Conservation (phyloP, 2,888 invertebrate genomes). For the Galerucella pusilla region DNA sequence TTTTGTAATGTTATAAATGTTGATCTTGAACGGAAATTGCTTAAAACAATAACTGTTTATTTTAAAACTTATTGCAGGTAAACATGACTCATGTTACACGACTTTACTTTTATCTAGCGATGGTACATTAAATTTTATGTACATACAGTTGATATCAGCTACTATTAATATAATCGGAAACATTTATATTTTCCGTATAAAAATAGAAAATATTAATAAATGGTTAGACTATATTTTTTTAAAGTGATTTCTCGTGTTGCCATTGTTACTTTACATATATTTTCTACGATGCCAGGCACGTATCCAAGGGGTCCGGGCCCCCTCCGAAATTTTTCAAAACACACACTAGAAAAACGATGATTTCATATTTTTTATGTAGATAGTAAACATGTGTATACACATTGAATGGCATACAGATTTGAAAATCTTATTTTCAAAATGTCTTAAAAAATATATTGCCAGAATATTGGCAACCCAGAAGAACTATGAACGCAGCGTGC, state of each 20-base stretch:
- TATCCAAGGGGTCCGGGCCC: too few species aligned
- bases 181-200: background rate
- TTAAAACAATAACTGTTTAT: background rate
- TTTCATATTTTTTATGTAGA: too few species aligned
- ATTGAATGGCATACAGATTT: too few species aligned
- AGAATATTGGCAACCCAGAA: too few species aligned
- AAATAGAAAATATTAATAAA: background rate
- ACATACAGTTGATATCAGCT: background rate
- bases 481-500: too few species aligned
- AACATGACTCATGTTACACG: background rate
- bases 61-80: background rate
- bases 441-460: too few species aligned
- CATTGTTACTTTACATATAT: background rate
- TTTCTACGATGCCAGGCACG: background rate
- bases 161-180: background rate
- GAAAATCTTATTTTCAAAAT: too few species aligned
- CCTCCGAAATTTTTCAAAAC: too few species aligned
- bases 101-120: constrained; percentile 1
- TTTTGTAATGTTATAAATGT: too few species aligned
- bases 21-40: background rate
- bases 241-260: background rate
- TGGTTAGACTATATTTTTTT: background rate
- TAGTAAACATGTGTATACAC: too few species aligned
- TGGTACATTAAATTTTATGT: background rate
- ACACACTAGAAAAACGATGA: too few species aligned